Percentiles rank a stretch among this genome's conserved stretches.
These are phyloP conservation scores for Polypterus bichir DNA, from an alignment of 2,113 vertebrate species.

Conservation along the genomic window DNA sequence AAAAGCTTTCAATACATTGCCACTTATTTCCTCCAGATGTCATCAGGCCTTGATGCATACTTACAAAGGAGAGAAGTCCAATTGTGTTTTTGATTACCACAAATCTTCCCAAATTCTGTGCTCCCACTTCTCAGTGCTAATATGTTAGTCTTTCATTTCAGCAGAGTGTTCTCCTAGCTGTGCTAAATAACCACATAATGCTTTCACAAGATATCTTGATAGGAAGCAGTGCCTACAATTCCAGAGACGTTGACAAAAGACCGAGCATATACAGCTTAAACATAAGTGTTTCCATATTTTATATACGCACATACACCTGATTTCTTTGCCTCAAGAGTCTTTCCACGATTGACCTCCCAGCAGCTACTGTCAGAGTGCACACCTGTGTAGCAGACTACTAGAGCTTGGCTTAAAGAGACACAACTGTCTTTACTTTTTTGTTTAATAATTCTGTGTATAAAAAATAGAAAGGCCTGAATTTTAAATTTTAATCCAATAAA, in stretches of 20 bases:
- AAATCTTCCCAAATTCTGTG: no score
- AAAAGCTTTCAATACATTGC: not conserved
- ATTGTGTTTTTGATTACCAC: slow-evolving; percentile 1
- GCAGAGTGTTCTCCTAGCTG: no score
- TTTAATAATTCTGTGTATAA: not conserved
- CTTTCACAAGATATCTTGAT: no score
- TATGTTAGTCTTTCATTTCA: no score
- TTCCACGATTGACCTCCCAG: slow-evolving; percentile 1
- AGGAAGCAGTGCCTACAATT: no score
- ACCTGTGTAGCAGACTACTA: slow-evolving; percentile 1
- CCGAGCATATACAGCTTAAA: no score
- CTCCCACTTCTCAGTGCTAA: no score
- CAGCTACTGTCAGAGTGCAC: not conserved
- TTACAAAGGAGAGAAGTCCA: not conserved
- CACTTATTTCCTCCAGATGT: slow-evolving; percentile 4
- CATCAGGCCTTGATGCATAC: slow-evolving; percentile 3
- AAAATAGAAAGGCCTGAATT: not conserved
- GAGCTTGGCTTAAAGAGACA: not conserved
- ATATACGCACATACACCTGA: slow-evolving; percentile 1
- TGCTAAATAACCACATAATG: no score
- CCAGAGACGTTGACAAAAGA: no score
- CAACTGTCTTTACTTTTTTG: not conserved
- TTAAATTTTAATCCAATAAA: not conserved
- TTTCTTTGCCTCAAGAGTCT: not conserved
- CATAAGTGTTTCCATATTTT: no score